These are phyloP conservation scores for Sebastes matsubarae DNA, from an alignment of 2,797 vertebrate species.

Conservation along the genomic window DNA sequence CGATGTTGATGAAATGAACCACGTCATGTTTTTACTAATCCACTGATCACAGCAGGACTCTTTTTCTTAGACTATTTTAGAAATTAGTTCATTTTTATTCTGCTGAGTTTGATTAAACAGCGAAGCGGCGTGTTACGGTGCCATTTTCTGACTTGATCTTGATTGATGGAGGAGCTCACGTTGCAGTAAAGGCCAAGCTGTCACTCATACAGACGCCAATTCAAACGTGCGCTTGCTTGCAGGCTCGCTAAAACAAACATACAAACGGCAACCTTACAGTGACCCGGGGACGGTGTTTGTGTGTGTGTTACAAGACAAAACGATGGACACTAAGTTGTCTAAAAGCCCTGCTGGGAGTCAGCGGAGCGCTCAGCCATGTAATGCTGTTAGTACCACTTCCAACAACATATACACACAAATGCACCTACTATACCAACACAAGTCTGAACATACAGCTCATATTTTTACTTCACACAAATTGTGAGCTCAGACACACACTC, in stretches of 20 bases:
- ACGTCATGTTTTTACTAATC: slow-evolving; percentile 23
- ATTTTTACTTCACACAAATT: slow-evolving; percentile 14
- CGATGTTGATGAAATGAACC: slow-evolving; percentile 21
- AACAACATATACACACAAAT: slow-evolving; percentile 15
- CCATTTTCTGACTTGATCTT: slow-evolving; percentile 1
- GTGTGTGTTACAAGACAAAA: slow-evolving; percentile 49
- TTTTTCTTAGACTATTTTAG: slow-evolving; percentile 30
- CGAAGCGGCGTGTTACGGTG: not conserved
- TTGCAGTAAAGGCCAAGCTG: slow-evolving; percentile 38
- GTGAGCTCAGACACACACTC: slow-evolving; percentile 12
- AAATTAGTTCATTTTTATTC: slow-evolving; percentile 21
- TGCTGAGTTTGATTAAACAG: slow-evolving; percentile 17
- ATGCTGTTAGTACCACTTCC: slow-evolving; percentile 59
- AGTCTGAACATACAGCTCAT: not conserved
- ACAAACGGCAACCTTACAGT: slow-evolving; percentile 22
- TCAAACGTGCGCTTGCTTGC: not conserved
- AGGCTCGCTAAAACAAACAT: not conserved
- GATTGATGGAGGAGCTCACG: slow-evolving; percentile 34
- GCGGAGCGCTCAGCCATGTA: slow-evolving; percentile 58
- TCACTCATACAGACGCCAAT: slow-evolving; percentile 13
- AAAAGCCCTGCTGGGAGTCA: slow-evolving; percentile 70
- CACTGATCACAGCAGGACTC: slow-evolving; percentile 39
- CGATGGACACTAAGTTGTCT: slow-evolving; percentile 62
- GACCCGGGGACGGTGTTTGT: slow-evolving; percentile 45
- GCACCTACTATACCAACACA: not conserved